Conservation (phyloP, 2,113 vertebrate species). For the Mionectes macconnelli region DNA sequence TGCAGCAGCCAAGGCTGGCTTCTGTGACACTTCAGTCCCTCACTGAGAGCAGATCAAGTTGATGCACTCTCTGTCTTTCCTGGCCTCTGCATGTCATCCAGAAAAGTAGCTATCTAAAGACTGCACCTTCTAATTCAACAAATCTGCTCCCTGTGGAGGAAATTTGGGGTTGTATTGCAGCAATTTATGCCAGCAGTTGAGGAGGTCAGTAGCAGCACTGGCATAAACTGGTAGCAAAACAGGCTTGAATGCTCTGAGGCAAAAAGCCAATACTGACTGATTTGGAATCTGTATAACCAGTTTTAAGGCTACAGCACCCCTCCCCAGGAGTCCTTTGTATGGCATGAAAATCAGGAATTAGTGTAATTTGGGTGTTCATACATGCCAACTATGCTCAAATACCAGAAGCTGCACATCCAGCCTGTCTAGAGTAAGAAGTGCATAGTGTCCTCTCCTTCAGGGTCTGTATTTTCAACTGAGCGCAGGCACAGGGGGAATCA, state of each 20-base stretch:
- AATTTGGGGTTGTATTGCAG: neutral
- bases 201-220: neutral
- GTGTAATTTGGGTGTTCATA: neutral
- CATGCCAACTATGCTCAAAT: neutral
- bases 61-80: neutral
- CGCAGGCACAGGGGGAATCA: accelerated
- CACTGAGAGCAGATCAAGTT: neutral
- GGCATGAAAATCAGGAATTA: neutral
- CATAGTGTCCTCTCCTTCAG: neutral
- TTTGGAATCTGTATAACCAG: neutral
- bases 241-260: neutral
- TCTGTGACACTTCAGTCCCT: neutral
- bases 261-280: neutral
- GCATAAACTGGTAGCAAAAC: neutral
- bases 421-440: neutral
- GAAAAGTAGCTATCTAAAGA: neutral
- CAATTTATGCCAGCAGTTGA: neutral
- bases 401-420: neutral
- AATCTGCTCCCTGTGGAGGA: neutral
- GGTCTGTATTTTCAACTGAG: accelerated
- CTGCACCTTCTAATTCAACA: conserved; percentile 8
- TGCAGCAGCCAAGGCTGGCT: neutral
- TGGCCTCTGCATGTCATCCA: neutral
- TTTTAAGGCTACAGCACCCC: neutral
- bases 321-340: neutral